Base-by-base conservation (phyloP, 2,888 invertebrate genomes). In the Leptogaster cylindrica region DNA sequence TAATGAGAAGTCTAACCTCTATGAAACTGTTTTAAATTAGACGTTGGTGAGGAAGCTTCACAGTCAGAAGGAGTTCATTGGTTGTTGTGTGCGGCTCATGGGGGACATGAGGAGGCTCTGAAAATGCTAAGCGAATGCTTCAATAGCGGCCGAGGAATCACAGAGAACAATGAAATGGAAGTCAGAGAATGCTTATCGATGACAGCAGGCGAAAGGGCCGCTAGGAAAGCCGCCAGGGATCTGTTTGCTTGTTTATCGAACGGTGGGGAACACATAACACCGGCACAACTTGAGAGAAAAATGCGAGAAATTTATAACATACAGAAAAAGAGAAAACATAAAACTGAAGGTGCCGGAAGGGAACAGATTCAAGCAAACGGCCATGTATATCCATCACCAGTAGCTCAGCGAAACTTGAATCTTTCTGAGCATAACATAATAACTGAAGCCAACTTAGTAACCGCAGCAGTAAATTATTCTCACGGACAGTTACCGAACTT, bases 1-100 rank as follows among this genome's bases (percentile, higher is more conserved):
- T n/a, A n/a, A n/a, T n/a, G n/a, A n/a, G n/a, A n/a, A n/a, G n/a
- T n/a, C n/a, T n/a, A n/a, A n/a, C n/a, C n/a, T n/a, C n/a, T n/a
- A n/a, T n/a, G n/a, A n/a, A n/a, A 81, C 83, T 10, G n/a, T n/a
- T n/a, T n/a, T n/a, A n/a, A n/a, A n/a, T n/a, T n/a, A 80, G 79
- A 78, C 44, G 73, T 75, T 46, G 76, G 76, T 68, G 72, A 76
- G 58, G 70, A 74, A 14, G 70, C 76, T n/a, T 73, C 77, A 3
- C 90, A 89, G 70, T 87, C 89, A 72, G 85, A 91, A 72, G 95
- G 94, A 0, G 87, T 96, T 55, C 90, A 92, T 75, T 96, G 95
- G 95, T 81, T 96, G 50, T 89, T 94, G n/a, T 90, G 91, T 81
- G 95, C 96, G 2, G 94, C 95, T 0, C 92, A 93, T 75, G 94